Base-by-base conservation (phyloP, 2,797 vertebrate genomes). In the Pteropus rufus region DNA sequence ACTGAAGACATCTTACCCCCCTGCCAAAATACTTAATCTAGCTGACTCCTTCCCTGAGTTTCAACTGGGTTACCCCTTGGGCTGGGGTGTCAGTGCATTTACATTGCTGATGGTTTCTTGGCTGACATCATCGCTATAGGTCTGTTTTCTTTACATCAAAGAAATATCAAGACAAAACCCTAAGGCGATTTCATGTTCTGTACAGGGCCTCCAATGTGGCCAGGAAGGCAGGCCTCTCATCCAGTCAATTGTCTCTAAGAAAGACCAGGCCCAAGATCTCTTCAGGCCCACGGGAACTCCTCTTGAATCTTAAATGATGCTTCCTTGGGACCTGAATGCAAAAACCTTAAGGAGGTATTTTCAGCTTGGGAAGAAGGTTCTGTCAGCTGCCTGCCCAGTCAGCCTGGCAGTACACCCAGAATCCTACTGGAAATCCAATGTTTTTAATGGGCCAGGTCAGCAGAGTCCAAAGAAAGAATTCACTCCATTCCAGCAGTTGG, bases 371-470 rank as follows among this genome's bases (percentile, higher is more conserved):
- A 86, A 70, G 83, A 83, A 91, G 67, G 4, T 86, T 85, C 5
- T 7, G 77, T 76, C 81, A 92, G 88, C 89, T 75, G 88, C 91
- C 91, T 34, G 67, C 88, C 52, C 36, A 5, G 60, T 41, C 77
- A 56, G 82, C 82, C 93, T 98, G 97, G 96, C 95, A 96, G 97
- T 41, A 95, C 96, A 97, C 72, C 92, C 96, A 94, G 97, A 93
- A 49, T 49, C 49, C 15, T 49, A 16, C 49, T 49, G 49, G 49
- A 16, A 49, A 49, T 49, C 49, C 49, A 49, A 18, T 49, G 49
- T 16, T 49, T 49, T 69, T 46, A 76, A 93, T 76, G 90, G 93
- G 84, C 64, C 87, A 92, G 65, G 34, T 62, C 72, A 83, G 44
- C 87, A 67, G 89, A 89, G 92, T 84, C 75, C 89, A 62, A 58